Conservation (phyloP, 2,113 vertebrate species). For the Alethe castanea region DNA sequence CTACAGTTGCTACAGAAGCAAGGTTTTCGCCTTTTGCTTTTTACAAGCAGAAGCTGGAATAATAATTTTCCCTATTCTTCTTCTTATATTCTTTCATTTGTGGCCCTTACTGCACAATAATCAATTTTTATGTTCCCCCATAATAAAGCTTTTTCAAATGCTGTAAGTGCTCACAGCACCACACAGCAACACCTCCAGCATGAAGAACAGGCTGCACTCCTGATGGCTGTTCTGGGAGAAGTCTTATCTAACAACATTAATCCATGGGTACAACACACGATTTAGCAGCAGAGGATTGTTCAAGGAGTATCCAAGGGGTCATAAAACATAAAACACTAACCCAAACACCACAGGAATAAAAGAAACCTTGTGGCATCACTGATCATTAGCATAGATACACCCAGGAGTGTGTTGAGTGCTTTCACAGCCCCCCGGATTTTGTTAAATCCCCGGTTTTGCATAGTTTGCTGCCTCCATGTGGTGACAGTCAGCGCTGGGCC, state of each 20-base stretch:
- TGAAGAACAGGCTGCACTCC: not conserved
- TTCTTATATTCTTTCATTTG: not conserved
- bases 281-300: not conserved
- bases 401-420: not conserved
- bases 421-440: not conserved
- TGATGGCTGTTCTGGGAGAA: not conserved
- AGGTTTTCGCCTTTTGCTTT: not conserved
- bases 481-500: not conserved
- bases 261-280: not conserved
- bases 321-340: not conserved
- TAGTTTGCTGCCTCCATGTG: slow-evolving; percentile 64
- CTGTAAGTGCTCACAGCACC: not conserved
- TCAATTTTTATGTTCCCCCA: not conserved
- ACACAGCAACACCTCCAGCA: slow-evolving; percentile 15
- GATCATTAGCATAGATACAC: not conserved
- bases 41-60: not conserved
- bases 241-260: not conserved
- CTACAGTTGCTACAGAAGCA: not conserved
- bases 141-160: not conserved
- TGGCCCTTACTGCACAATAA: not conserved
- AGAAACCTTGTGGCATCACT: not conserved
- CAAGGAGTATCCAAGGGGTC: not conserved
- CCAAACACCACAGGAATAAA: not conserved
- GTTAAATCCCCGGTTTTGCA: not conserved
- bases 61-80: not conserved